Percentiles rank a stretch among this genome's conserved stretches.
Conservation (phyloP, 2,113 vertebrate genomes). For the Sturnus vulgaris region DNA sequence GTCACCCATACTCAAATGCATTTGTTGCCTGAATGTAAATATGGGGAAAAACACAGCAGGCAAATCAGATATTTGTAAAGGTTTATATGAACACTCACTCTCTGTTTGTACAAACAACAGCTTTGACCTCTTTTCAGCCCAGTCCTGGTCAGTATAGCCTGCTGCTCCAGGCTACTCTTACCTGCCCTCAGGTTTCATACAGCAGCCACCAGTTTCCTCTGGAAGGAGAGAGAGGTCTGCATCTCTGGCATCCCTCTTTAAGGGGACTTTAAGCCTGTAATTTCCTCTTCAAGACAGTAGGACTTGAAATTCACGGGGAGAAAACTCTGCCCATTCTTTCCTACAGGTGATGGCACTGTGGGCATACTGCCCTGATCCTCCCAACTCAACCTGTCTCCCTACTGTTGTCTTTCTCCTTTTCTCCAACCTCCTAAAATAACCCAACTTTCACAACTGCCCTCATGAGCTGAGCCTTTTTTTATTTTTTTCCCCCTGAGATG, state of each 20-base stretch:
- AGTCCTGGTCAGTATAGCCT: not conserved
- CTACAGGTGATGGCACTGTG: not conserved
- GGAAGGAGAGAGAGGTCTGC: not conserved
- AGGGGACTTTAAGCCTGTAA: not conserved
- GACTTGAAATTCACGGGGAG: not conserved
- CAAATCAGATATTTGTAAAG: not conserved
- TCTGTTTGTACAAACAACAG: not conserved
- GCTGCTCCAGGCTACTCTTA: not conserved
- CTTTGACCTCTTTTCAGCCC: not conserved
- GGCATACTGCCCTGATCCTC: not conserved
- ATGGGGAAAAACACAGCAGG: not conserved
- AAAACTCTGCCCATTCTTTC: not conserved
- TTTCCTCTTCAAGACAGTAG: not conserved
- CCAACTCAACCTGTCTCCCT: not conserved
- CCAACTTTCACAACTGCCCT: not conserved
- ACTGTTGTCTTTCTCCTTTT: not conserved
- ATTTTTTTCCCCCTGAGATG: not conserved
- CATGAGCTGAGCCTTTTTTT: not conserved
- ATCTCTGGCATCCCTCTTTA: not conserved
- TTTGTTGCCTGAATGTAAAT: not conserved
- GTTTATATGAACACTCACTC: not conserved
- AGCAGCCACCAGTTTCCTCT: not conserved
- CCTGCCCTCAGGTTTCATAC: not conserved
- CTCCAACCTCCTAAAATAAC: not conserved
- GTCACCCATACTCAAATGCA: not conserved